Conservation (phyloP, 2,888 invertebrate species). For the Drosophila phalerata region DNA sequence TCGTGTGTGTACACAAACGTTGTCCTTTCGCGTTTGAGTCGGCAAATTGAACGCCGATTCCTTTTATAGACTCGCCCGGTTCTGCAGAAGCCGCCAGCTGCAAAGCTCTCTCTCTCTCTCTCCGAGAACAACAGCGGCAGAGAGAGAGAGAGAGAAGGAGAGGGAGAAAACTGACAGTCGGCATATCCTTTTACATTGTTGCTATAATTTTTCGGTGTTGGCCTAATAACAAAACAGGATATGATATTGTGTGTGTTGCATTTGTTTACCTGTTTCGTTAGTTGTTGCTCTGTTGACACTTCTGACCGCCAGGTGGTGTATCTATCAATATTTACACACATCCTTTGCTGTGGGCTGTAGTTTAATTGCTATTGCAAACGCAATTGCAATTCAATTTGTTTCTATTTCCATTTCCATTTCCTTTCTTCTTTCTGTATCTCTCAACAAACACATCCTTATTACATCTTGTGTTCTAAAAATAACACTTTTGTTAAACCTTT, state of each 20-base stretch:
- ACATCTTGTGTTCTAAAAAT: slow-evolving; percentile 30
- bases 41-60: slow-evolving; percentile 73
- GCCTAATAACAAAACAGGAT: slow-evolving; percentile 53
- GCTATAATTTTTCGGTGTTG: background rate
- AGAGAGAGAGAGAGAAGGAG: background rate
- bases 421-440: background rate
- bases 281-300: slow-evolving; percentile 38
- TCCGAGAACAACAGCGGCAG: background rate
- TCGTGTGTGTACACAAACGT: slow-evolving; percentile 66
- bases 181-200: slow-evolving; percentile 20
- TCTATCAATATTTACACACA: slow-evolving; percentile 10
- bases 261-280: slow-evolving; percentile 54
- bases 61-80: slow-evolving; percentile 81
- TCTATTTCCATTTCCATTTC: slow-evolving; percentile 17
- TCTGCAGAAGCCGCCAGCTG: slow-evolving; percentile 38
- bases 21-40: slow-evolving; percentile 82
- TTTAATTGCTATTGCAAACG: slow-evolving; percentile 61
- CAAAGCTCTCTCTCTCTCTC: slow-evolving; percentile 33
- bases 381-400: slow-evolving; percentile 35
- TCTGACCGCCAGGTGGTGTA: slow-evolving; percentile 54
- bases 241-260: slow-evolving; percentile 29
- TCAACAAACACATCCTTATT: slow-evolving; percentile 9
- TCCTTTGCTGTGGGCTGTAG: slow-evolving; percentile 14
- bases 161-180: background rate
- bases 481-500: slow-evolving; percentile 15